Percentiles rank a stretch among this genome's conserved stretches.
Evolutionary conservation across 2,113 vertebrate species (phyloP).

Genomic region (Chionomys nivalis): DNA sequence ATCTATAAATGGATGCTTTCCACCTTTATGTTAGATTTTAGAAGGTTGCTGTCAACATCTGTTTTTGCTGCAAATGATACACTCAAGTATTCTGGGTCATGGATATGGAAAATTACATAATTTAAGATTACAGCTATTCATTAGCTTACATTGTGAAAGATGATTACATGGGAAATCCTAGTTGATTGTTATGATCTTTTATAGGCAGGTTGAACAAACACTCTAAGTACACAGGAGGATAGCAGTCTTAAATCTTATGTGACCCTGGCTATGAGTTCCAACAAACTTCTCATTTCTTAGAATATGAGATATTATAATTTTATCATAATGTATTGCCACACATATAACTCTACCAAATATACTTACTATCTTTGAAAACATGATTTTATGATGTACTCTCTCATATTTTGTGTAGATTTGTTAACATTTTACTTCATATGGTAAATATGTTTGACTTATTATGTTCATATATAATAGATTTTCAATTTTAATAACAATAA

Average conservation of each 20-base stretch:
- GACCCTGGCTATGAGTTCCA: background rate
- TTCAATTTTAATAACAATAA: slow-evolving; percentile 35
- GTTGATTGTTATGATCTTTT: background rate
- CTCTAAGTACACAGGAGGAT: background rate
- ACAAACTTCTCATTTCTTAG: background rate
- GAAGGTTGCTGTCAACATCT: background rate
- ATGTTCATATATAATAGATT: background rate
- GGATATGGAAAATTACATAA: background rate
- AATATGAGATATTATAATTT: background rate
- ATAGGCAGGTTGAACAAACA: background rate
- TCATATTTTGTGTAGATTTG: background rate
- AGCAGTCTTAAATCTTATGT: background rate
- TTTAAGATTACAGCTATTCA: background rate
- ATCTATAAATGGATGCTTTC: background rate
- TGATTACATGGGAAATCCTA: background rate
- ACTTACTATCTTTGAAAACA: background rate
- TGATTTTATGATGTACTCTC: background rate
- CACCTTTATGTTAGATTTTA: background rate
- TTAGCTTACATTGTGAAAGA: background rate
- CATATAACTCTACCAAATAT: background rate
- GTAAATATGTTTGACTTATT: background rate
- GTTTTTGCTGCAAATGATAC: background rate
- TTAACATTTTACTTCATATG: background rate
- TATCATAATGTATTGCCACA: background rate
- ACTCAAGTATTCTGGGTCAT: background rate